Evolutionary conservation across 2,113 vertebrate genomes (phyloP), one percentile per base, ranked within the genome.

Genomic region (Phyllostomus discolor): DNA sequence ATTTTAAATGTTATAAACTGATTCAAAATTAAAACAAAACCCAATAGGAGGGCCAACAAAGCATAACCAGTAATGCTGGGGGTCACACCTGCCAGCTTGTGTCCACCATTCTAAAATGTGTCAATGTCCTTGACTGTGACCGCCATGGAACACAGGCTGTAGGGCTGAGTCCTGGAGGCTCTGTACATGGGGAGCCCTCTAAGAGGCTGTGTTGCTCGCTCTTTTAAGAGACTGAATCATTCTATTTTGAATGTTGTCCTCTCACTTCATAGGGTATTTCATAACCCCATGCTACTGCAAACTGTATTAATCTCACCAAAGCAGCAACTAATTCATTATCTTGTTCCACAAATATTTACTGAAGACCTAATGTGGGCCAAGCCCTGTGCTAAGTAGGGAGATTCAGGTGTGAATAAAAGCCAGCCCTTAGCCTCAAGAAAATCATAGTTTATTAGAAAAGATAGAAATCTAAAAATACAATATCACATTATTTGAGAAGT

Each of bases 401-500:
- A 4, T 26, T 91, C 69, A 38, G 22, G 64, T 54, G 54, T n/a
- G 24, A 88, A n/a, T 67, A 54, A 90, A 6, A 78, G 46, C 20
- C 17, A 79, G 5, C 9, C 15, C 4, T 84, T 67, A 62, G 52
- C 17, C 35, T 72, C 46, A 28, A 87, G 69, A 26, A 92, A 92
- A 94, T 89, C 46, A 48, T 38, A 90, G 84, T 35, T 76, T 72
- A 88, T n/a, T 73, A 80, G 28, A 17, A 83, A 86, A 91, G 26
- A 70, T 9, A 91, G 4, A 72, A 78, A 59, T 41, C 9, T 48
- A 92, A 83, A 62, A 72, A 41, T 24, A 87, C 10, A 69, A 64
- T 50, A 50, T 73, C 75, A 12, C 28, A 52, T 62, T 59, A 82
- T 73, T 57, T 91, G 48, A 96, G 20, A 20, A 64, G 24, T n/a